Evolutionary conservation across 2,797 vertebrate genomes (phyloP).

Genomic region (Tragopan temminckii): DNA sequence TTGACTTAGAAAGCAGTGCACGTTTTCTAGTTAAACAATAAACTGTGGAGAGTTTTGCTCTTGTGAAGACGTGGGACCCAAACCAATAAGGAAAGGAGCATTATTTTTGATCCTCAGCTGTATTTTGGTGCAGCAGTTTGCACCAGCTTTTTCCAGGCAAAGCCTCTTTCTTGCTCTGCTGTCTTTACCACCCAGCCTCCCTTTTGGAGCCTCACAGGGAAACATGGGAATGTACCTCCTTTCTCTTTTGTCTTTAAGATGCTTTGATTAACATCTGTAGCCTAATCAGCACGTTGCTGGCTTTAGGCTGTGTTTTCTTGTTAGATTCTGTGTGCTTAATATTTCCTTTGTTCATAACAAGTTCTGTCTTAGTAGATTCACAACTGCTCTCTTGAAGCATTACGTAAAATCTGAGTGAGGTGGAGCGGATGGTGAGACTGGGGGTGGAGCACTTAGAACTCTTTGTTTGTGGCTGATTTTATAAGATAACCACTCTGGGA

Average conservation of each 20-base stretch:
- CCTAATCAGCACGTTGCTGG: constrained; percentile 33
- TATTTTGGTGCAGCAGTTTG: background rate
- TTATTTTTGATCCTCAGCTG: background rate
- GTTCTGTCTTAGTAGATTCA: background rate
- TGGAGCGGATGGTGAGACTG: constrained; percentile 1
- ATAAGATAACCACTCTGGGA: background rate
- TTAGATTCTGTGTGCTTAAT: background rate
- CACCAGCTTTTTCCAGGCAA: background rate
- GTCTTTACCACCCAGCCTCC: background rate
- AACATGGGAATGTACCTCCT: background rate
- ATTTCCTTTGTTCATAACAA: background rate
- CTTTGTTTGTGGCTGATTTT: background rate
- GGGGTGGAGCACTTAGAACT: background rate
- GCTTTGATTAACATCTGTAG: background rate
- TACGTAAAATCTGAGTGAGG: background rate
- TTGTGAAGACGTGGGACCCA: background rate
- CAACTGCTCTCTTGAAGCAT: background rate
- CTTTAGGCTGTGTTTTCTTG: background rate
- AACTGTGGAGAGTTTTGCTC: background rate
- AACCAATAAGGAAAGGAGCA: background rate
- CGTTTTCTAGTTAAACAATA: background rate
- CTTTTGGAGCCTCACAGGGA: background rate
- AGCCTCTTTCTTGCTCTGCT: background rate
- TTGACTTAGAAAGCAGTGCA: rapidly evolving
- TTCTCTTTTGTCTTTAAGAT: background rate